These are phyloP conservation scores for Ursus arctos DNA, from an alignment of 2,113 vertebrate species.

Conservation along the genomic window DNA sequence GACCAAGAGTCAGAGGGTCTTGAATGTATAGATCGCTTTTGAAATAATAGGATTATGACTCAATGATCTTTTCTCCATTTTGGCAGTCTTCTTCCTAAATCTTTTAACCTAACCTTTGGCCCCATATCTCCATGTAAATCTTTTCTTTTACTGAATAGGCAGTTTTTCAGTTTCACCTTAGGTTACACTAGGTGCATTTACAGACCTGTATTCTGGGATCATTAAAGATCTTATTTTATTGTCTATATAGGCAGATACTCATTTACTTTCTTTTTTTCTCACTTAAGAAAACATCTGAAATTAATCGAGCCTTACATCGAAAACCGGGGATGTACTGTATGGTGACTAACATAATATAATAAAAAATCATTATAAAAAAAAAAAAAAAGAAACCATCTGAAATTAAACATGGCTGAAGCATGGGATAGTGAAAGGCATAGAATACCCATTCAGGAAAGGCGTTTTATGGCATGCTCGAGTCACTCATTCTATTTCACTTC, in stretches of 20 bases:
- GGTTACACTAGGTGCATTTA: constrained; percentile 58
- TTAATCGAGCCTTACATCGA: no score
- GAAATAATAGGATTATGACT: constrained; percentile 62
- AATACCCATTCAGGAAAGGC: not conserved
- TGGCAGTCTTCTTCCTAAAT: constrained; percentile 38
- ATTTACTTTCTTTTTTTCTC: not conserved
- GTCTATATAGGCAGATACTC: not conserved
- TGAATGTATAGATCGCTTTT: not conserved
- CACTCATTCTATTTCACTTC: not conserved
- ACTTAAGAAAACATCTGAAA: not conserved
- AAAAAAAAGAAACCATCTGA: not conserved
- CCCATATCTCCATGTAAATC: not conserved
- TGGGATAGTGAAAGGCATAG: not conserved
- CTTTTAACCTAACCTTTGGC: constrained; percentile 55
- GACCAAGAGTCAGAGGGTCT: not conserved
- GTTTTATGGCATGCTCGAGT: not conserved
- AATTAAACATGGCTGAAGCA: not conserved
- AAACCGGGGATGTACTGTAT: no score
- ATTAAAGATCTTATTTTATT: constrained; percentile 49
- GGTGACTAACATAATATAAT: no score
- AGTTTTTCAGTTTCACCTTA: constrained; percentile 51
- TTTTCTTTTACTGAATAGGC: constrained; percentile 39
- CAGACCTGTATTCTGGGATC: constrained; percentile 34
- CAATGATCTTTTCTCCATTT: constrained; percentile 55
- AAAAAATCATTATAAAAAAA: no score